Conservation (phyloP, 2,113 vertebrate species). For the Atractosteus spatula region DNA sequence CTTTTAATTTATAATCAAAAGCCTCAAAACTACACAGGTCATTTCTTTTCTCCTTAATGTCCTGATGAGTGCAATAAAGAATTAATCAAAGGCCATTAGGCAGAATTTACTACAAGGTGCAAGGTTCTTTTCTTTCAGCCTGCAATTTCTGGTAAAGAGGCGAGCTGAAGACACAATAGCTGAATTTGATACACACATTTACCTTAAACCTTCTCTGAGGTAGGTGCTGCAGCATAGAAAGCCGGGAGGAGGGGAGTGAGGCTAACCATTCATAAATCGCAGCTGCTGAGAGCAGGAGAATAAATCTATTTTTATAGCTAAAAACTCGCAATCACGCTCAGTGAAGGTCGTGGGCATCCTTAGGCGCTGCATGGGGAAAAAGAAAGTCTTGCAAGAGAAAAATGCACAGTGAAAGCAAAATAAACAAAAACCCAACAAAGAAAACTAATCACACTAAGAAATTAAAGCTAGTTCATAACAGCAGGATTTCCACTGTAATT, state of each 20-base stretch:
- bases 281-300: no score
- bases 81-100: conserved; percentile 99
- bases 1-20: conserved; percentile 97
- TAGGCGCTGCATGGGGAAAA: not conserved
- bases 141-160: not conserved
- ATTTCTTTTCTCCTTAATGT: conserved; percentile 93
- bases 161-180: conserved; percentile 4
- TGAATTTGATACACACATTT: not conserved
- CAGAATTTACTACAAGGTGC: conserved; percentile 69
- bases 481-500: no score
- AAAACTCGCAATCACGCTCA: no score
- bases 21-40: conserved; percentile 85
- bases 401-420: conserved; percentile 8
- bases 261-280: no score
- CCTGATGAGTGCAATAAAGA: conserved; percentile 97
- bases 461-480: not conserved
- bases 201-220: not conserved
- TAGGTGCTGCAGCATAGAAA: no score
- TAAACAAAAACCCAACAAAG: not conserved
- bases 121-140: conserved; percentile 41
- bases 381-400: not conserved
- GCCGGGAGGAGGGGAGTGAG: no score
- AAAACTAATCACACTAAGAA: not conserved
- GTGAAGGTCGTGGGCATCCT: not conserved
- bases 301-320: no score